phyloP scores from a whole-genome alignment of 1,140 invertebrate species.

The Oryctes rhinoceros region DNA sequence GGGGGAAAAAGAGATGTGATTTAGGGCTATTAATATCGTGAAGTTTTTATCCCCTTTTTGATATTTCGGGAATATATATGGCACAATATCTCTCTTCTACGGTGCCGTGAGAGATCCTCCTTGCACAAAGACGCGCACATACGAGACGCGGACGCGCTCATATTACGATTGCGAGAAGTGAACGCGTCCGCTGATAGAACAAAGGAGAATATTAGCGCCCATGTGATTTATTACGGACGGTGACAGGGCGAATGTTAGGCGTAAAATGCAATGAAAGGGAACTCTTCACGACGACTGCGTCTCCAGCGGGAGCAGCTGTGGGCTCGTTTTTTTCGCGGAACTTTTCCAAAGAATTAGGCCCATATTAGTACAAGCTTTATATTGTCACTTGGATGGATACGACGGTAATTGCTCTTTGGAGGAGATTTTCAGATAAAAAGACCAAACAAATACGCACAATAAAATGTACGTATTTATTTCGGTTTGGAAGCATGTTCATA shows the following conservation, averaged over 20 bases:
- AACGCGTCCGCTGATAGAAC: background rate
- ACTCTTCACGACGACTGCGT: background rate
- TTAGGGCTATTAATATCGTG: constrained; percentile 18
- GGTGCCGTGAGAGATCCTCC: background rate
- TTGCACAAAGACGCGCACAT: no score
- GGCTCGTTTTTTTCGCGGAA: background rate
- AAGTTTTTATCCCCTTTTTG: constrained; percentile 22
- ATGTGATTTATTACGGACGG: background rate
- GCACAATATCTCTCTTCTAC: background rate
- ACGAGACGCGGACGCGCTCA: background rate
- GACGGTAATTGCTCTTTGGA: no score
- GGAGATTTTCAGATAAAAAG: no score
- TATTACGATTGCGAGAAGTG: background rate
- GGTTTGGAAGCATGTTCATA: no score
- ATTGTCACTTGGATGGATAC: no score
- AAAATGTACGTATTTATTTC: no score
- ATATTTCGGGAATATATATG: constrained; percentile 8
- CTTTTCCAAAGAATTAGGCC: no score
- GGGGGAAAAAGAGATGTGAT: background rate
- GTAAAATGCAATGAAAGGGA: background rate
- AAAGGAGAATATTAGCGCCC: constrained; percentile 3
- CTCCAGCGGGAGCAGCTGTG: background rate
- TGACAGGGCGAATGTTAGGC: background rate
- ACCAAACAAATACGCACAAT: no score
- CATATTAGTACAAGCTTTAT: no score